Evolutionary conservation across 1,140 invertebrate genomes (phyloP).

Genomic region (Radopholus similis): DNA sequence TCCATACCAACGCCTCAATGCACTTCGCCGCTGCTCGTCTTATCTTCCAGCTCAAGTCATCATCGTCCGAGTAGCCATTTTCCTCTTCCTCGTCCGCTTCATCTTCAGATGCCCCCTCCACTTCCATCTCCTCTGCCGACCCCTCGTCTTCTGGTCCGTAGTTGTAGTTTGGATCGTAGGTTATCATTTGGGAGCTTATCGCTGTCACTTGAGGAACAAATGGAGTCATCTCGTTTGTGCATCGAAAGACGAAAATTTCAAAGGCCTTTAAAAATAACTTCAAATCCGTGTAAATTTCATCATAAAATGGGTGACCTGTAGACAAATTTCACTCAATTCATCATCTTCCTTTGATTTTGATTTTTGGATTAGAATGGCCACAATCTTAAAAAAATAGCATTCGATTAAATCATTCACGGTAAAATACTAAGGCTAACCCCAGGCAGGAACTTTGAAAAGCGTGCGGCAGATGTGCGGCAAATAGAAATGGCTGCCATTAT

Average conservation of each 20-base stretch:
- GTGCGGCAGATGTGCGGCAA: conserved; percentile 20
- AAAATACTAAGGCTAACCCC: conserved; percentile 2
- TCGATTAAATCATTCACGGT: not conserved
- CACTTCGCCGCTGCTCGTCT: conserved; percentile 92
- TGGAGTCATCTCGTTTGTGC: conserved; percentile 32
- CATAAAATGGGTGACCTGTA: conserved; percentile 30
- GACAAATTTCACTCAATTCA: conserved; percentile 47
- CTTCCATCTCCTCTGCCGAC: conserved; percentile 44
- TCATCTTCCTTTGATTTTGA: conserved; percentile 46
- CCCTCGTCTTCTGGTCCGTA: conserved; percentile 50
- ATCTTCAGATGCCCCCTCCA: conserved; percentile 63
- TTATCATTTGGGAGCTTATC: conserved; percentile 24
- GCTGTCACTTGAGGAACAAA: conserved; percentile 23
- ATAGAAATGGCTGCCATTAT: conserved; percentile 24
- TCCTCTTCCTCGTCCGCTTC: conserved; percentile 60
- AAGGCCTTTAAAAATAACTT: conserved; percentile 34
- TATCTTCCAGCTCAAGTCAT: conserved; percentile 98
- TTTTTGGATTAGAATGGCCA: conserved; percentile 24
- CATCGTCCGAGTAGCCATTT: conserved; percentile 70
- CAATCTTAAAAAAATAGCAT: conserved; percentile 10
- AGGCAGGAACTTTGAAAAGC: conserved; percentile 30
- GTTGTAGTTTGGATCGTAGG: conserved; percentile 57
- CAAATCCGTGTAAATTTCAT: not conserved
- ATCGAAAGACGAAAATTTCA: conserved; percentile 43
- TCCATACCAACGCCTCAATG: conserved; percentile 89